Evolutionary conservation across 2,888 invertebrate genomes (phyloP), one percentile per base, ranked within the genome.

Genomic region (Tipula vernalis): DNA sequence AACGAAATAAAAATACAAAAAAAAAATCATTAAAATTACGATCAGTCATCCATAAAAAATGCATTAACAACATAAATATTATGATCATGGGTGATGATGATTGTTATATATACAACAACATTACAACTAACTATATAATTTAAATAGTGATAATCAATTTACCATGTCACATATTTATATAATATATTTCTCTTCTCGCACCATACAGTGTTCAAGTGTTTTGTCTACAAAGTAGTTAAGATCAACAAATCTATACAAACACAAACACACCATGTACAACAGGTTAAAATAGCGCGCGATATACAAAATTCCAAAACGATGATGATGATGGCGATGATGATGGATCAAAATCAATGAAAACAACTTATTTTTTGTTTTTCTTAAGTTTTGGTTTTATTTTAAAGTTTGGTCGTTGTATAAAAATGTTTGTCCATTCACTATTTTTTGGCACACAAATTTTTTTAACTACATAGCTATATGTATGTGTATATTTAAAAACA

Each of bases 101-200:
- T 71, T 71, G 28, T 71, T 71, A 71, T 18, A 71, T 28, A 57
- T 71, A 51, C n/a, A 71, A 71, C 28, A 41, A 41, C 41, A 41
- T 8, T 18, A 28, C 71, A 10, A 8, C 15, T 15, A 51, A 15
- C 15, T 15, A 51, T 15, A 5, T 51, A 51, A 15, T 10, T 71
- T 28, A 28, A 71, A 71, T 71, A 71, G 71, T 71, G 10, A 71
- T 71, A 28, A 71, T 71, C 71, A 71, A 71, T 71, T 71, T 71
- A 71, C 71, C 71, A 71, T 71, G 71, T 71, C 71, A 71, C 71
- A 71, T 71, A 71, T 71, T 71, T 71, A 71, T 71, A 71, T 71
- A 28, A 71, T 71, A 71, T 28, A 71, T 71, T 71, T 71, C 71
- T 71, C 71, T 71, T 71, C 71, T 71, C 71, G 71, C 71, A 71